Evolutionary conservation across 1,140 invertebrate genomes (phyloP), one percentile per base, ranked within the genome.

Genomic region (Venturia canescens): DNA sequence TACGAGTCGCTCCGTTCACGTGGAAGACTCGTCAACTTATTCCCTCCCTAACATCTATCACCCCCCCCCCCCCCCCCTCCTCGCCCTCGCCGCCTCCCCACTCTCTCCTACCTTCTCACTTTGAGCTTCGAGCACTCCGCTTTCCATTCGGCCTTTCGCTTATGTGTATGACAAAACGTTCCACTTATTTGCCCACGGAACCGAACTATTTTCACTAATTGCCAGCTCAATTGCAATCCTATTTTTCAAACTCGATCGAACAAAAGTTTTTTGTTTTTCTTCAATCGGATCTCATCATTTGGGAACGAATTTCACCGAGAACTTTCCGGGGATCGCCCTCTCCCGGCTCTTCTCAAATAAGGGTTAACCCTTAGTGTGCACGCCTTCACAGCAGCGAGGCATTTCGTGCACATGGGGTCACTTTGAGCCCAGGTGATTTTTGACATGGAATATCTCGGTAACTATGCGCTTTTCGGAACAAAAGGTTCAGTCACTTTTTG

Each of bases 1-100:
- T 74, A 74, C 71, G 71, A 53, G 23, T 74, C 71, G 71, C 71
- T 74, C 44, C 71, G 71, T 74, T 74, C 71, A 74, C 71, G 71
- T 74, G 71, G 71, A 74, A 74, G 71, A 53, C 71, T 38, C 71
- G 38, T 74, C 71, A 31, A 50, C 44, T 27, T 74, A 75, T 75
- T 23, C 44, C 72, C 72, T 29, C 53, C 18, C 71, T 26, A n/a
- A 18, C 53, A 57, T 57, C 53, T 57, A 23, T 44, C 75, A 3
- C 76, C 50, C 26, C 50, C 15, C 15, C 13, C 4, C 44, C 50
- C 6, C 29, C 21, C 57, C 21, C 26, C 15, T 6, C 29, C 31
- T 38, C 23, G 26, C 38, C 13, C n/a, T 63, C 57, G n/a, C n/a
- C n/a, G n/a, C n/a, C n/a, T n/a, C 6, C 31, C 34, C 53, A 0